A percentile compares a stretch with the other conserved stretches of the same genome.
Evolutionary conservation across 2,888 invertebrate species (phyloP).

Genomic region (Beris chalybata): DNA sequence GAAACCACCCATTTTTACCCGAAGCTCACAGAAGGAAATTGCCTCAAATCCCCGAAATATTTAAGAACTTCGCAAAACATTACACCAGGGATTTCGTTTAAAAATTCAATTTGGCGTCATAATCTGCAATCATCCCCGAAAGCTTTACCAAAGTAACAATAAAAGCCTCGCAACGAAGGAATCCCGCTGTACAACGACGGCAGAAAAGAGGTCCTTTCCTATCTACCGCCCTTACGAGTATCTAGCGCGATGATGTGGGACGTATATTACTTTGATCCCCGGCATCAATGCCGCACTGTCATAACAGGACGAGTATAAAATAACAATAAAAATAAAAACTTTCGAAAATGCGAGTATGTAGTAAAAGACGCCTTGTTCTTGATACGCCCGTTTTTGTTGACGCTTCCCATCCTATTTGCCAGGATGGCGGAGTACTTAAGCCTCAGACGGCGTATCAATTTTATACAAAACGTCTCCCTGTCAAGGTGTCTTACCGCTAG

Average conservation of each 20-base stretch:
- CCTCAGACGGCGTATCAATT: too few species aligned
- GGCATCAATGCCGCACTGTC: conserved; percentile 16
- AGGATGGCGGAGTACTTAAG: too few species aligned
- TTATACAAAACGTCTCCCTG: too few species aligned
- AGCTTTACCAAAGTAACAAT: conserved; percentile 23
- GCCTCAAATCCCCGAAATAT: conserved; percentile 23
- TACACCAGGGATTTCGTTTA: conserved; percentile 30
- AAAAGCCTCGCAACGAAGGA: conserved; percentile 20
- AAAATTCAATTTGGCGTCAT: conserved; percentile 33
- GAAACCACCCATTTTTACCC: not conserved
- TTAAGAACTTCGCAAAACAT: conserved; percentile 28
- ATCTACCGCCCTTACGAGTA: not conserved
- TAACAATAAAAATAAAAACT: conserved; percentile 13
- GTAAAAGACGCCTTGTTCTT: not conserved
- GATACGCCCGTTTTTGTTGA: too few species aligned
- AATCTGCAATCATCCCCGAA: conserved; percentile 31
- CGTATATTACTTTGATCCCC: conserved; percentile 20
- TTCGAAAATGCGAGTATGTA: conserved; percentile 7
- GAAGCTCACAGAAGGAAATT: not conserved
- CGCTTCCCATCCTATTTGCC: too few species aligned
- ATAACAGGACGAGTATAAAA: conserved; percentile 12
- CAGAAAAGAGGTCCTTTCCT: not conserved
- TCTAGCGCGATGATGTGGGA: not conserved
- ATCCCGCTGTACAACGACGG: conserved; percentile 13
- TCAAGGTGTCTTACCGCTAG: too few species aligned